Conservation (phyloP, 2,797 vertebrate genomes). For the Tokudaia tokunoshimensis region DNA sequence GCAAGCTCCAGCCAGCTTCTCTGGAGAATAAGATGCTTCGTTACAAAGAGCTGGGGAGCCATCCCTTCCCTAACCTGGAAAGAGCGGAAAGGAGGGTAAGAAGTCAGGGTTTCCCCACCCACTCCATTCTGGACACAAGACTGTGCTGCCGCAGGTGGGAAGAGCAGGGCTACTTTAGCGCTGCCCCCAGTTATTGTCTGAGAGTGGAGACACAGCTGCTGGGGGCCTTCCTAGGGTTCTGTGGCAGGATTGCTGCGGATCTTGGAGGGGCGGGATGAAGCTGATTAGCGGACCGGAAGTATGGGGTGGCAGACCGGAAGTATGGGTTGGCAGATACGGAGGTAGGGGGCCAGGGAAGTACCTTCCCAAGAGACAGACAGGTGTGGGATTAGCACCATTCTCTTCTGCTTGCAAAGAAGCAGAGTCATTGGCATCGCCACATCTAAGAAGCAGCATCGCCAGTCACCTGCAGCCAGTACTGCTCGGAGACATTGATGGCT, state of each 20-base stretch:
- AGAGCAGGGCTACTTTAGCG: neutral
- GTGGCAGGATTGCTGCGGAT: neutral
- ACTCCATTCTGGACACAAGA: neutral
- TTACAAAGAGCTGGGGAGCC: neutral
- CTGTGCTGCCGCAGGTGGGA: neutral
- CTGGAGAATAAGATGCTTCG: neutral
- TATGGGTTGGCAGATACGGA: neutral
- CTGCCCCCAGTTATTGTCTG: neutral
- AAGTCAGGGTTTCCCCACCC: neutral
- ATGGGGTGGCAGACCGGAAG: neutral
- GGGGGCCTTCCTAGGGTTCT: conserved; percentile 42
- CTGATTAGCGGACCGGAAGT: neutral
- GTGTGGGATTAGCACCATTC: conserved; percentile 14
- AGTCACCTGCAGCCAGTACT: neutral
- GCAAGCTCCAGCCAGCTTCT: neutral
- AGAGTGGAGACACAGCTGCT: neutral
- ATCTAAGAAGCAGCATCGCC: conserved; percentile 35
- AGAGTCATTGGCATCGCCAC: neutral
- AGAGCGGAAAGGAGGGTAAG: neutral
- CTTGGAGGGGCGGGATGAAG: neutral
- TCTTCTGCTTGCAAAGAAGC: conserved; percentile 67
- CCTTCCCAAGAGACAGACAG: neutral
- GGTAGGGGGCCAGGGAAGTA: neutral
- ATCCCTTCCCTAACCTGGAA: neutral
- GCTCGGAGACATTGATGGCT: neutral